Percentiles rank a stretch among this genome's conserved stretches.
phyloP scores from a whole-genome alignment of 1,140 invertebrate species.

The Steinernema khuongi region DNA sequence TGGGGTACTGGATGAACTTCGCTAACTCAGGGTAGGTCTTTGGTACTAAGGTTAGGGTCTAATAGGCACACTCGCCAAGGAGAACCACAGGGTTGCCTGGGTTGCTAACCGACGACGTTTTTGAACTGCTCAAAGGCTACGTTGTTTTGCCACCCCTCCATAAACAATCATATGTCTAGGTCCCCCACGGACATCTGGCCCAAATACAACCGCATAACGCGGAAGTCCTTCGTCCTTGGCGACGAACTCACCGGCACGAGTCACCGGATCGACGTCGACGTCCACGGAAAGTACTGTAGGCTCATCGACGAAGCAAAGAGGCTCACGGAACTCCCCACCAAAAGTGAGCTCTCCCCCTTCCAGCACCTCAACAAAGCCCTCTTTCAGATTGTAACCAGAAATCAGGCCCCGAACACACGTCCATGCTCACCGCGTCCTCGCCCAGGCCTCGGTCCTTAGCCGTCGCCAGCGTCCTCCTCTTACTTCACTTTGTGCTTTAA shows the following conservation, averaged over 20 bases:
- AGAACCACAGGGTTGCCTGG: too few species aligned
- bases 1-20: constrained; percentile 92
- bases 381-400: background rate
- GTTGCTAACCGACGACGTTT: constrained; percentile 13
- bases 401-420: background rate
- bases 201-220: constrained; percentile 50
- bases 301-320: constrained; percentile 51
- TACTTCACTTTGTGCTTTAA: constrained; percentile 17
- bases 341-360: background rate
- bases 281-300: constrained; percentile 49
- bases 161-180: constrained; percentile 21
- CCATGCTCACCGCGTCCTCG: background rate
- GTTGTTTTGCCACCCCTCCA: background rate
- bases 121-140: background rate
- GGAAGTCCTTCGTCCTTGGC: constrained; percentile 53
- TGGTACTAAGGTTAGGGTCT: too few species aligned
- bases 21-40: constrained; percentile 78
- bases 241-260: constrained; percentile 34
- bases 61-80: too few species aligned
- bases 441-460: background rate
- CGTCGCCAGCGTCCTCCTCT: background rate
- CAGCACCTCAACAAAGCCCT: background rate
- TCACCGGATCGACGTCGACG: constrained; percentile 53
- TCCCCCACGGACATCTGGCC: constrained; percentile 52
- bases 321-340: constrained; percentile 8